Base-by-base conservation (phyloP, 2,888 invertebrate genomes). In the Eurois occulta region DNA sequence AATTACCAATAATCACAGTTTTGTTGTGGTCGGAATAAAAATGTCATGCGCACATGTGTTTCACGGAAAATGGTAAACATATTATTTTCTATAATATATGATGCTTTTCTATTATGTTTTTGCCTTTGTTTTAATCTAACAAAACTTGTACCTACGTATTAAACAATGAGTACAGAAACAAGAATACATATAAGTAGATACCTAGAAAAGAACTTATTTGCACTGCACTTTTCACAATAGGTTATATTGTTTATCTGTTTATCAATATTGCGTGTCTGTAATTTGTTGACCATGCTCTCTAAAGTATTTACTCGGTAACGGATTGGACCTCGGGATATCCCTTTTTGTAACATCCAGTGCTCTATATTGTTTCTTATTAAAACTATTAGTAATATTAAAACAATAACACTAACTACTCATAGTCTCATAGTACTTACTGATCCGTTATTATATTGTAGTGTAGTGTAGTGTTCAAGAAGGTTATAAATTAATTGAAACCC, bases 401-500 rank as follows among this genome's bases (percentile, higher is more conserved):
- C 46, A 70, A n/a, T 43, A 18, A 35, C 24, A 52, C 18, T 13
- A 46, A n/a, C 24, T 41, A 18, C 41, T 60, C 60, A 18, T 21
- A 38, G 1, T 43, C 21, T 65, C 35, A 77, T 77, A n/a, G n/a
- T n/a, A n/a, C n/a, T n/a, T n/a, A n/a, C n/a, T n/a, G n/a, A n/a
- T 35, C n/a, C 3, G 18, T 16, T n/a, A n/a, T 16, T 8, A 28
- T 24, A 32, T 35, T 21, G 28, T 24, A 8, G 18, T 62, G 32
- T 43, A 18, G 24, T n/a, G n/a, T n/a, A 41, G 16, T n/a, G 28
- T 18, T 28, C 32, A 48, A 66, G 48, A 38, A 46, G 75, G 35
- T 75, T 38, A 75, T 79, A 81, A 79, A 81, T 81, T 66, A 66
- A 80, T 78, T 35, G 48, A 66, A 48, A 65, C 24, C 24, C 10